Percentiles rank a stretch among this genome's conserved stretches.
Evolutionary conservation across 2,113 vertebrate genomes (phyloP).

Genomic region (Silurus asotus): DNA sequence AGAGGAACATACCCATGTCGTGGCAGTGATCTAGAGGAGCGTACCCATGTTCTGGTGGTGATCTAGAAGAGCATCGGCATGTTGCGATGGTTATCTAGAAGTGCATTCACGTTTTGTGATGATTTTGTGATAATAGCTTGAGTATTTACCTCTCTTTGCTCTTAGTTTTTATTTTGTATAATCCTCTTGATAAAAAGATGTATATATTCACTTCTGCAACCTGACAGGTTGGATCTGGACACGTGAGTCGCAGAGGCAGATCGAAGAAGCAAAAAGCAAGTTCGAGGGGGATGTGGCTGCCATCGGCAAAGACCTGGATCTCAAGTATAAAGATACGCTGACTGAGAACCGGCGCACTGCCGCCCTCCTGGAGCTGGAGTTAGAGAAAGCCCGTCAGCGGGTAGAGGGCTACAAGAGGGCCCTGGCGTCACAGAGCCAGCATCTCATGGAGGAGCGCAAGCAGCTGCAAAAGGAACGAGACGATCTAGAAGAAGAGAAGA

Average conservation of each 20-base stretch:
- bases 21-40: too few relatives aligned
- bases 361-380: constrained; percentile 84
- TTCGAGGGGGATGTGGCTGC: constrained; percentile 71
- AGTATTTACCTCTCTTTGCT: not conserved
- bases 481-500: constrained; percentile 77
- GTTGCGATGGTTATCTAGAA: too few relatives aligned
- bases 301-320: constrained; percentile 80
- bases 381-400: constrained; percentile 88
- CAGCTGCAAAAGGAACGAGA: constrained; percentile 80
- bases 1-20: too few relatives aligned
- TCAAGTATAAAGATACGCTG: constrained; percentile 81
- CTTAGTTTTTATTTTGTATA: not conserved
- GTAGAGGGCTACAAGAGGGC: constrained; percentile 85
- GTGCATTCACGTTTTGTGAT: too few relatives aligned
- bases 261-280: constrained; percentile 77
- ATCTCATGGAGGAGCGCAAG: constrained; percentile 83
- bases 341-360: constrained; percentile 77
- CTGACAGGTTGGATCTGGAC: constrained; percentile 94
- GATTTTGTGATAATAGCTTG: not conserved
- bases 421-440: constrained; percentile 84
- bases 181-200: not conserved
- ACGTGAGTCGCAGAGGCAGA: constrained; percentile 88
- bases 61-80: too few relatives aligned
- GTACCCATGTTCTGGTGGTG: too few relatives aligned
- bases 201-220: not conserved